Conservation (phyloP, 2,797 vertebrate species). For the Morus bassanus region DNA sequence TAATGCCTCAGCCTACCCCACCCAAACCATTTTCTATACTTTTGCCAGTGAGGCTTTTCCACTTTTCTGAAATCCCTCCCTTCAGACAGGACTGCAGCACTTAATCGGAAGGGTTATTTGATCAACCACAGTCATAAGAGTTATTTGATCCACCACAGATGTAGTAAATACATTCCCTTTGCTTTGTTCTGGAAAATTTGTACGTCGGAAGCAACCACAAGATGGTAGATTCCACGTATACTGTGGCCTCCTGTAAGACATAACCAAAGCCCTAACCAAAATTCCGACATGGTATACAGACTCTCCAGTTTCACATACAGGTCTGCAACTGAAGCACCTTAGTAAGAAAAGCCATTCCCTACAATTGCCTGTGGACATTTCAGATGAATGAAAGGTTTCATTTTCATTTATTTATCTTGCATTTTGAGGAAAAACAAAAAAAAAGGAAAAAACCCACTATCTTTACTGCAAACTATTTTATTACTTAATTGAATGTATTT, state of each 20-base stretch:
- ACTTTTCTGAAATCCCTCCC: background rate
- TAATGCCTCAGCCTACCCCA: background rate
- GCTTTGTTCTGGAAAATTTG: background rate
- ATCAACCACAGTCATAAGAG: background rate
- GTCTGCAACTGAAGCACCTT: background rate
- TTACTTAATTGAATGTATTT: background rate
- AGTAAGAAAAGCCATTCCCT: background rate
- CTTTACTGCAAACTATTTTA: background rate
- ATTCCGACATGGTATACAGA: accelerated
- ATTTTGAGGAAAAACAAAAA: too few species aligned
- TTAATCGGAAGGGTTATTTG: background rate
- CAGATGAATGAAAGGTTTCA: background rate
- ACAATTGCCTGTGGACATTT: background rate
- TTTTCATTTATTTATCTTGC: background rate
- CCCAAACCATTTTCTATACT: background rate
- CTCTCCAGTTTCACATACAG: background rate
- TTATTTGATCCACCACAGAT: background rate
- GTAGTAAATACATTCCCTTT: background rate
- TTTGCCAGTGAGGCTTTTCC: background rate
- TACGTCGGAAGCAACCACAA: background rate
- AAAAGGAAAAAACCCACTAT: background rate
- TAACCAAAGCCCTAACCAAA: background rate
- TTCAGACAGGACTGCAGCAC: background rate
- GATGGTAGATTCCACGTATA: background rate
- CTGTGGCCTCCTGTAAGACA: background rate